phyloP scores from a whole-genome alignment of 2,888 invertebrate species.

The Lysandra coridon region DNA sequence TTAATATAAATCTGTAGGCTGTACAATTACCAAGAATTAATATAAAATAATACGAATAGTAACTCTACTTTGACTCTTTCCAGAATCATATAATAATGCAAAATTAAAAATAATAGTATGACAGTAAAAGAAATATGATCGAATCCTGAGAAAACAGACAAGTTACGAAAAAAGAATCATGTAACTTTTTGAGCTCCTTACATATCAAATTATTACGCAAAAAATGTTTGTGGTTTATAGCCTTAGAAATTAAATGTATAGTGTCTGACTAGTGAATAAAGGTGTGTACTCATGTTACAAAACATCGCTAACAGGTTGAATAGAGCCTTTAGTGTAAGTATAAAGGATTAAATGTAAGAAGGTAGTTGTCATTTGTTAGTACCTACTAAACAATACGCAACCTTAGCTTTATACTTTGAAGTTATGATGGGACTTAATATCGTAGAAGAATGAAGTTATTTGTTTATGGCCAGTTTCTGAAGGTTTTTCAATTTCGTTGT shows the following conservation, averaged over 20 bases:
- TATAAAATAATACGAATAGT: not conserved
- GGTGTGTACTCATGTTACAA: conserved; percentile 17
- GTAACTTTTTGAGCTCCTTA: conserved; percentile 20
- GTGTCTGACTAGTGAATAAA: not conserved
- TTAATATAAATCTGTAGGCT: not conserved
- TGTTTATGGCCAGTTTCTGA: no score
- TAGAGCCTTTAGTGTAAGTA: not conserved
- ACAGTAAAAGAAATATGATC: not conserved
- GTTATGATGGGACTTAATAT: not conserved
- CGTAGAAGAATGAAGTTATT: no score
- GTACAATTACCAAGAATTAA: not conserved
- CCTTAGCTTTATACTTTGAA: not conserved
- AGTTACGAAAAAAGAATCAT: not conserved
- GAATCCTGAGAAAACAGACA: not conserved
- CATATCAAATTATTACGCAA: conserved; percentile 22
- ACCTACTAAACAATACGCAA: not conserved
- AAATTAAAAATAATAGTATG: not conserved
- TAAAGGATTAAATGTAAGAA: conserved; percentile 24
- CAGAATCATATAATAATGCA: not conserved
- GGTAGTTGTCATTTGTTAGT: not conserved
- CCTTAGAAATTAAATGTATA: conserved; percentile 19
- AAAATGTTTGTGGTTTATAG: not conserved
- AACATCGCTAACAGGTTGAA: conserved; percentile 23
- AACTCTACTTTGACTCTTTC: not conserved
- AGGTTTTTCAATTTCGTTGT: no score